Evolutionary conservation across 2,888 invertebrate genomes (phyloP).

Genomic region (Andrena haemorrhoa): DNA sequence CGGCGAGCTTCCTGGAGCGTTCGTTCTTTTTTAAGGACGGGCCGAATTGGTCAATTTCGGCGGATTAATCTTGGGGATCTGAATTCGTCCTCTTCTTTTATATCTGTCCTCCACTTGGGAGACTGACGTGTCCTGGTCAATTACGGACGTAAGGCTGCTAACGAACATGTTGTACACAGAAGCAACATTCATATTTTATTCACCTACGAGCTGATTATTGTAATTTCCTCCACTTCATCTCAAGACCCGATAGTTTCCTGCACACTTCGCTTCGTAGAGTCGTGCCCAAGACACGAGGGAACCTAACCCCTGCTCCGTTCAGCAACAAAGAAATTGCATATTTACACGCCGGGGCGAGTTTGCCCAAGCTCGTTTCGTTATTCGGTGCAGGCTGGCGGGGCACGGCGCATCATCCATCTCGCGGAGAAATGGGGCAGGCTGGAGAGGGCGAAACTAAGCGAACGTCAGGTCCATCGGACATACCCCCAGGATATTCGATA

Average conservation of each 20-base stretch:
- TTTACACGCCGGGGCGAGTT: constrained; percentile 23
- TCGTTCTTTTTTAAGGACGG: constrained; percentile 4
- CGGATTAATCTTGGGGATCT: not conserved
- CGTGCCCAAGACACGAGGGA: not conserved
- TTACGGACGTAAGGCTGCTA: not conserved
- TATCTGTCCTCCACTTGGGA: not conserved
- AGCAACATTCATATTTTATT: too few species aligned
- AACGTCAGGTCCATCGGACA: constrained; percentile 63
- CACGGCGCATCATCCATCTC: constrained; percentile 46
- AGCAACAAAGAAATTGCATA: not conserved
- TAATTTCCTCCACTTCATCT: too few species aligned
- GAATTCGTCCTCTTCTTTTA: not conserved
- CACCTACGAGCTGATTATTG: too few species aligned
- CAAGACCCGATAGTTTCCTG: not conserved
- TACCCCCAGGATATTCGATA: constrained; percentile 69
- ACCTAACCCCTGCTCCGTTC: not conserved
- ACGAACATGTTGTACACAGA: too few species aligned
- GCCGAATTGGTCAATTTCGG: constrained; percentile 10
- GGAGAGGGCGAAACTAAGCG: constrained; percentile 56
- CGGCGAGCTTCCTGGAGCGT: not conserved
- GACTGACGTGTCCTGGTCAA: not conserved
- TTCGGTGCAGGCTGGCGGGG: constrained; percentile 10
- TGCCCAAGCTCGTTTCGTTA: constrained; percentile 26
- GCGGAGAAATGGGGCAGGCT: constrained; percentile 34
- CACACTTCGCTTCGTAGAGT: constrained; percentile 9